These are phyloP conservation scores for Tenthredo distinguenda DNA, from an alignment of 2,888 invertebrate species.

Conservation along the genomic window DNA sequence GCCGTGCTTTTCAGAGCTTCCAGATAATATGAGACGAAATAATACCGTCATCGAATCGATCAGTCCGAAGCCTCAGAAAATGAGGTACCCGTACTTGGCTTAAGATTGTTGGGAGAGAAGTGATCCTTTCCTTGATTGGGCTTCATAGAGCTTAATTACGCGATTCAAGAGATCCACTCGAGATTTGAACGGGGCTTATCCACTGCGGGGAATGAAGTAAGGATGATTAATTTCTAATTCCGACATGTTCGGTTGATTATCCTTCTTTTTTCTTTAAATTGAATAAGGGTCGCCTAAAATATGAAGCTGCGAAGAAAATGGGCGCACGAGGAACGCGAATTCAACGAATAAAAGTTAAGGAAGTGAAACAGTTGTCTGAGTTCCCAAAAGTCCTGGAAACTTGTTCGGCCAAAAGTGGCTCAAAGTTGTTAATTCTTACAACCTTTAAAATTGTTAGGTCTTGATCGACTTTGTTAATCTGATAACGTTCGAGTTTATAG, in stretches of 20 bases:
- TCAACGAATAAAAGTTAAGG: slow-evolving; percentile 10
- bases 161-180: background rate
- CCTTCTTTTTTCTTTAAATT: background rate
- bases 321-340: background rate
- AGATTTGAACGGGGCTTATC: background rate
- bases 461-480: slow-evolving; percentile 54
- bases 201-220: background rate
- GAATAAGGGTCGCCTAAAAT: background rate
- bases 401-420: background rate
- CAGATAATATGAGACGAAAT: background rate
- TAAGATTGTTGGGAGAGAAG: background rate
- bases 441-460: slow-evolving; percentile 48
- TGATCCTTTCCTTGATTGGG: background rate
- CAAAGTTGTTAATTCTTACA: slow-evolving; percentile 34
- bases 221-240: background rate
- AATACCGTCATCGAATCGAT: background rate
- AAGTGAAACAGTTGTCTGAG: background rate
- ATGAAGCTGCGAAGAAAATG: background rate
- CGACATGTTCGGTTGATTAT: background rate
- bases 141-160: slow-evolving; percentile 4
- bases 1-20: background rate
- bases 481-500: slow-evolving; percentile 48
- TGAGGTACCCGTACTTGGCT: background rate
- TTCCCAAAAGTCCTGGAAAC: slow-evolving; percentile 2
- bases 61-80: background rate